phyloP scores from a whole-genome alignment of 2,113 vertebrate genomes.

The Xyliphius kryptos region DNA sequence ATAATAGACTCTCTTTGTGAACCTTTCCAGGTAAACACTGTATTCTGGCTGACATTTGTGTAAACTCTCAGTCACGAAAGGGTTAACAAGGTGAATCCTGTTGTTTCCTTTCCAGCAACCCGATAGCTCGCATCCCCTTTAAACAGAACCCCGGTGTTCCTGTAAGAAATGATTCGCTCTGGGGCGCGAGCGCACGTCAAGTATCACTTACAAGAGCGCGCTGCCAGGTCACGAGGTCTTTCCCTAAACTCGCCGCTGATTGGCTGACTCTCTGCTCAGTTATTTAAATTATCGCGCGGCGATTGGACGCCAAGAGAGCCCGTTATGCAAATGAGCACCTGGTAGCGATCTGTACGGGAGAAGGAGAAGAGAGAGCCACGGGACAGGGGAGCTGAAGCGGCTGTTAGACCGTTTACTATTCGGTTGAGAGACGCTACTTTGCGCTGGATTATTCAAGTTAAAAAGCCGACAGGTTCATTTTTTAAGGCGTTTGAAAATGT shows the following conservation, averaged over 20 bases:
- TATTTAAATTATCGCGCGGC: constrained; percentile 51
- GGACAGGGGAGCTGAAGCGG: no score
- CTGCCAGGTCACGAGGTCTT: no score
- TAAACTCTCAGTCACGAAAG: constrained; percentile 25
- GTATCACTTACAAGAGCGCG: constrained; percentile 45
- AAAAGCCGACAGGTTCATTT: no score
- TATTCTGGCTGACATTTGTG: no score
- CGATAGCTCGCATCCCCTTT: constrained; percentile 40
- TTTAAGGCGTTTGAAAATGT: no score
- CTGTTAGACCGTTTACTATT: no score
- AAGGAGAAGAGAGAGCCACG: constrained; percentile 11
- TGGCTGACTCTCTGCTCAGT: constrained; percentile 47
- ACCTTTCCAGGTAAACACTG: no score
- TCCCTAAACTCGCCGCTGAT: no score
- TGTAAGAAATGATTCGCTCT: constrained; percentile 29
- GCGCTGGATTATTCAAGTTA: no score
- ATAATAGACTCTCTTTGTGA: no score
- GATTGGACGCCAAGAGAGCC: constrained; percentile 64
- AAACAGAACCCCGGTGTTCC: constrained; percentile 38
- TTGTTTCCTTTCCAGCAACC: constrained; percentile 35
- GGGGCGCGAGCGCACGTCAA: constrained; percentile 30
- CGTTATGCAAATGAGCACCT: constrained; percentile 73
- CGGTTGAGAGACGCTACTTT: no score
- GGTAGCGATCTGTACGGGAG: constrained; percentile 44
- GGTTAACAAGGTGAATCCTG: constrained; percentile 46